Conservation (phyloP, 2,797 vertebrate genomes). For the Toxotes lorentzi region DNA sequence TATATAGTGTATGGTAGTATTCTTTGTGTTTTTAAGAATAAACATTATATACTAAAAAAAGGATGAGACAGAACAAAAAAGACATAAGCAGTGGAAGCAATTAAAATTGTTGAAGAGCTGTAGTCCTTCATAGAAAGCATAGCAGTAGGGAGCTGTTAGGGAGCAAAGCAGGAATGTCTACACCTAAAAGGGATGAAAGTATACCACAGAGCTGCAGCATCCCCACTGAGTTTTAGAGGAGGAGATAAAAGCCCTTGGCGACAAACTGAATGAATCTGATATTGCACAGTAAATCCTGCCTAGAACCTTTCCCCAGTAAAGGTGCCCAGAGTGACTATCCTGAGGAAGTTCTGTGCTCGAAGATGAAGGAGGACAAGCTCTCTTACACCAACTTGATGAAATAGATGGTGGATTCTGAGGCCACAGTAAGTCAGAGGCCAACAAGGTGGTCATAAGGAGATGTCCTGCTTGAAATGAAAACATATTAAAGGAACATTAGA, state of each 20-base stretch:
- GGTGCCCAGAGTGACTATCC: constrained; percentile 10
- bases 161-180: constrained; percentile 14
- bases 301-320: constrained; percentile 5
- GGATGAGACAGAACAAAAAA: constrained; percentile 5
- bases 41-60: too few species aligned
- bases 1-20: too few species aligned
- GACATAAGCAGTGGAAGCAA: neutral
- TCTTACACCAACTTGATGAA: neutral
- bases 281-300: constrained; percentile 30
- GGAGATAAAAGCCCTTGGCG: constrained; percentile 39
- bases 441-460: neutral
- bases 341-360: neutral
- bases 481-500: neutral
- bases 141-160: constrained; percentile 1
- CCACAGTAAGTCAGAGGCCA: neutral
- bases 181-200: constrained; percentile 35
- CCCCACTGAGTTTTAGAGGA: constrained; percentile 13
- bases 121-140: constrained; percentile 15
- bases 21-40: too few species aligned
- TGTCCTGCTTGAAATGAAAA: neutral
- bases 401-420: neutral
- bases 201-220: constrained; percentile 26
- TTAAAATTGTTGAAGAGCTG: constrained; percentile 9
- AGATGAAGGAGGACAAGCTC: neutral
- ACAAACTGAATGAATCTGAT: constrained; percentile 34